Percentiles rank a stretch among this genome's conserved stretches.
Conservation (phyloP, 2,888 invertebrate species). For the Mystacides longicornis region DNA sequence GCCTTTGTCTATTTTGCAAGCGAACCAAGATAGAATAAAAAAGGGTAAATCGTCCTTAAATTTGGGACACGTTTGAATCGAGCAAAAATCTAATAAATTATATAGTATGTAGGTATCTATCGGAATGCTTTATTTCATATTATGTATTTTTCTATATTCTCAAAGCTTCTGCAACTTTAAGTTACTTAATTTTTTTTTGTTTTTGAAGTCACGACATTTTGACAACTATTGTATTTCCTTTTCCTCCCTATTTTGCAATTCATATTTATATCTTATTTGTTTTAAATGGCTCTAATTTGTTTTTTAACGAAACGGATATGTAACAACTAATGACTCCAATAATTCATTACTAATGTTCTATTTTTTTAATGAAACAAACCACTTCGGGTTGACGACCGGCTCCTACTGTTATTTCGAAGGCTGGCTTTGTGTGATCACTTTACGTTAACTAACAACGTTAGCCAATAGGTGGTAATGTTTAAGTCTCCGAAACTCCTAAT, state of each 20-base stretch:
- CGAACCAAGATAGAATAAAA: not conserved
- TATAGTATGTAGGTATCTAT: not conserved
- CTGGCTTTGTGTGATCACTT: too few species aligned
- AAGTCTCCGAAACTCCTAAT: too few species aligned
- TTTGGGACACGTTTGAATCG: not conserved
- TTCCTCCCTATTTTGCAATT: too few species aligned
- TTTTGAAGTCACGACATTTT: too few species aligned
- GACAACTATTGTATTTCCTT: not conserved
- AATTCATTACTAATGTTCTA: too few species aligned
- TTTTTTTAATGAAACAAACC: too few species aligned
- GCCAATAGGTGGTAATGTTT: too few species aligned
- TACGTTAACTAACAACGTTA: too few species aligned
- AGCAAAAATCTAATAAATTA: constrained; percentile 2
- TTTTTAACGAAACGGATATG: not conserved
- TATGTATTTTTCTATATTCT: not conserved
- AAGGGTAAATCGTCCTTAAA: not conserved
- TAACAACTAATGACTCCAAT: too few species aligned
- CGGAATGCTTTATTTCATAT: not conserved
- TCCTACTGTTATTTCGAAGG: too few species aligned
- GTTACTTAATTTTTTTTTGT: not conserved
- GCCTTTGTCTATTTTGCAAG: not conserved
- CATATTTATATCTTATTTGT: too few species aligned
- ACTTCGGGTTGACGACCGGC: too few species aligned
- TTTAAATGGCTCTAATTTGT: not conserved
- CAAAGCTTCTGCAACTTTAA: not conserved